A percentile compares a stretch with the other conserved stretches of the same genome.
phyloP scores from a whole-genome alignment of 1,140 invertebrate genomes.

The Brachionus koreanus region DNA sequence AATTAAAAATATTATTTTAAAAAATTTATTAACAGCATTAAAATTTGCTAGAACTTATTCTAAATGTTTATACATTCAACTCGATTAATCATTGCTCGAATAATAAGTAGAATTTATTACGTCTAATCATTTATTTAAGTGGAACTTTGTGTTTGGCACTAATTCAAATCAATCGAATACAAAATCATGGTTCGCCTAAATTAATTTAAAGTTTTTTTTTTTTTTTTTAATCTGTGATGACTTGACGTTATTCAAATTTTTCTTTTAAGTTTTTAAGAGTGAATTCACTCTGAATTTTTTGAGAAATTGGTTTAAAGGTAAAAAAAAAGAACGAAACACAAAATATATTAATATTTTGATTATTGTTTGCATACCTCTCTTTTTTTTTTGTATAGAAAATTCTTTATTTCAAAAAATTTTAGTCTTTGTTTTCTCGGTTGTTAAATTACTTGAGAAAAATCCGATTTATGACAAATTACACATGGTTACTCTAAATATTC shows the following conservation, averaged over 20 bases:
- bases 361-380: constrained; percentile 8
- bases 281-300: not conserved
- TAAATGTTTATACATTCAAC: not conserved
- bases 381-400: constrained; percentile 8
- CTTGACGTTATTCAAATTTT: not conserved
- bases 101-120: not conserved
- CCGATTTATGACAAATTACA: not conserved
- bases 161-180: not conserved
- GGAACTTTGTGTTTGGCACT: not conserved
- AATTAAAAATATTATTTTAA: not conserved
- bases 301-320: not conserved
- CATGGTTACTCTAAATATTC: not conserved
- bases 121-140: not conserved
- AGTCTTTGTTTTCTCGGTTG: not conserved
- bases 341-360: constrained; percentile 7
- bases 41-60: not conserved
- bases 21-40: not conserved
- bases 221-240: not conserved
- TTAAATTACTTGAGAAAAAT: not conserved
- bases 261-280: not conserved
- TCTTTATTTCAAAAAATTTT: not conserved
- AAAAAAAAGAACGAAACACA: not conserved
- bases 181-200: not conserved
- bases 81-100: not conserved
- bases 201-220: not conserved